A percentile compares a stretch with the other conserved stretches of the same genome.
Conservation (phyloP, 2,113 vertebrate species). For the Nanorana parkeri region DNA sequence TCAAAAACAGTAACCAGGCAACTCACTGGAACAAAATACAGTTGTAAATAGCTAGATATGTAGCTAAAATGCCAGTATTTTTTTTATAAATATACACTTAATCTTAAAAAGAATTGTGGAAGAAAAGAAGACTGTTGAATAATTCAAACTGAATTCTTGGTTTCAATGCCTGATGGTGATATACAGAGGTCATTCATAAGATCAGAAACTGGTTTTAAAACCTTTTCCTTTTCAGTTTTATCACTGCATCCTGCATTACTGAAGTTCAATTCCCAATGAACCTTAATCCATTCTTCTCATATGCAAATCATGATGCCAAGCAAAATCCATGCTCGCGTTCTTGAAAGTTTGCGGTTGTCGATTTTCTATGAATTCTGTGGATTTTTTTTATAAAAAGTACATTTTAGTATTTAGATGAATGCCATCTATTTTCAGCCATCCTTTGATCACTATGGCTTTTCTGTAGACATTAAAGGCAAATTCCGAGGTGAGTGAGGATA, state of each 20-base stretch:
- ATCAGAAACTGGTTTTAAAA: slow-evolving; percentile 37
- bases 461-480: slow-evolving; percentile 32
- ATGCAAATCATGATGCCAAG: slow-evolving; percentile 37
- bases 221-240: slow-evolving; percentile 41
- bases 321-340: slow-evolving; percentile 21
- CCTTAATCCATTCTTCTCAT: slow-evolving; percentile 28
- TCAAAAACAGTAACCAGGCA: no score
- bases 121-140: slow-evolving; percentile 30
- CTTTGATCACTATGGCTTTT: slow-evolving; percentile 38
- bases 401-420: slow-evolving; percentile 13
- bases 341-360: slow-evolving; percentile 8
- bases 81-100: no score
- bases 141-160: slow-evolving; percentile 25
- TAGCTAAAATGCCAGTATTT: no score
- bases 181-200: slow-evolving; percentile 42
- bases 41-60: no score
- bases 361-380: slow-evolving; percentile 21
- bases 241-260: slow-evolving; percentile 7
- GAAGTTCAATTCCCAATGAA: slow-evolving; percentile 44
- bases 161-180: slow-evolving; percentile 34
- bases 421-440: slow-evolving; percentile 15
- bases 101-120: slow-evolving; percentile 25
- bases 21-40: no score
- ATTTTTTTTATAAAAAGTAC: slow-evolving; percentile 9
- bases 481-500: slow-evolving; percentile 4